Conservation (phyloP, 2,797 vertebrate genomes). For the Antrozous pallidus region DNA sequence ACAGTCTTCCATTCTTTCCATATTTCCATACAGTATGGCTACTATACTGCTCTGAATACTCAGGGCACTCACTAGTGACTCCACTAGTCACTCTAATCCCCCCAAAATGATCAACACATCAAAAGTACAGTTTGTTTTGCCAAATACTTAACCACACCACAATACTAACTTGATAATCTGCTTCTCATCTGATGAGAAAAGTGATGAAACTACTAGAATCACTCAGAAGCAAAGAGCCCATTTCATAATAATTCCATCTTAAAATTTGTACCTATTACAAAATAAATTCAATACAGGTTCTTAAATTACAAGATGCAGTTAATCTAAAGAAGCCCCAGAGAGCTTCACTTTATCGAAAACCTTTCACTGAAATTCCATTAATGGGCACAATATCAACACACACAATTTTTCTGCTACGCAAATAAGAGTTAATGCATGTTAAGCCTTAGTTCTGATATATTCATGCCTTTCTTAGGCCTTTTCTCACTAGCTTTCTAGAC, state of each 20-base stretch:
- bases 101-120: neutral
- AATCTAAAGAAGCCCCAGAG: neutral
- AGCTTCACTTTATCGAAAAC: constrained; percentile 13
- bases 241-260: neutral
- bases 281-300: neutral
- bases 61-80: neutral
- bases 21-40: neutral
- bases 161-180: neutral
- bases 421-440: neutral
- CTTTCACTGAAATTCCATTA: constrained; percentile 24
- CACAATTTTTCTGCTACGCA: constrained; percentile 17
- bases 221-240: constrained; percentile 6
- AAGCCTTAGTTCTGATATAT: neutral
- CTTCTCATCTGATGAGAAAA: constrained; percentile 18
- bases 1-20: neutral
- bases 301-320: constrained; percentile 10
- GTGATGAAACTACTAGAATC: neutral
- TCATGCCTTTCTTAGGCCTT: neutral
- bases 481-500: neutral
- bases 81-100: neutral
- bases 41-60: neutral
- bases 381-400: neutral
- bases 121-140: constrained; percentile 38
- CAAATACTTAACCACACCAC: constrained; percentile 23
- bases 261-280: neutral